phyloP scores from a whole-genome alignment of 2,113 vertebrate genomes.

The Puma concolor region DNA sequence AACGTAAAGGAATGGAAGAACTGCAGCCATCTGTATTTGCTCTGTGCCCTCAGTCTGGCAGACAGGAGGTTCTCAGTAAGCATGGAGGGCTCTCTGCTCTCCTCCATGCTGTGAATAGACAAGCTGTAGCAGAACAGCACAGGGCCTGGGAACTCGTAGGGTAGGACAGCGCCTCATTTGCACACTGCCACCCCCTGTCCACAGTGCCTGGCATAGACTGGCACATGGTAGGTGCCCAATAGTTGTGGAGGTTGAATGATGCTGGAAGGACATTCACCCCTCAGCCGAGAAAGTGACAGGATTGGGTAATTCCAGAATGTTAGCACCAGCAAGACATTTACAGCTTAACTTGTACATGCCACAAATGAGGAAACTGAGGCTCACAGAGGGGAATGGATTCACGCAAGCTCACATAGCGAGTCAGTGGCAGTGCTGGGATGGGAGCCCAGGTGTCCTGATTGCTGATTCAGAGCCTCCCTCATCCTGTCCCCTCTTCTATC shows the following conservation, averaged over 20 bases:
- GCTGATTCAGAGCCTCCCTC: neutral
- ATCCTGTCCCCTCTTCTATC: neutral
- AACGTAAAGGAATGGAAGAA: neutral
- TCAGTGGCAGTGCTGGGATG: neutral
- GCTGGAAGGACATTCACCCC: neutral
- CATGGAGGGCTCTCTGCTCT: neutral
- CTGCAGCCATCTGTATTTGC: neutral
- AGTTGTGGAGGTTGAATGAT: neutral
- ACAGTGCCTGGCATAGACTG: neutral
- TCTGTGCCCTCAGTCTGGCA: neutral
- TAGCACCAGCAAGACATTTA: neutral
- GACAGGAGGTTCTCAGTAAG: neutral
- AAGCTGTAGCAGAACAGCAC: neutral
- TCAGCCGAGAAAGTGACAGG: neutral
- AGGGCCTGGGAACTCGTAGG: neutral
- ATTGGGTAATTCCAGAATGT: neutral
- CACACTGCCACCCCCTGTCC: accelerated
- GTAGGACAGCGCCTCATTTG: neutral
- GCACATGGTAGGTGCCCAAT: neutral
- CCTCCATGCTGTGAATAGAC: neutral
- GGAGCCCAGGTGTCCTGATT: neutral
- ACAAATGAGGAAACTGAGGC: neutral
- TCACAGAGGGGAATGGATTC: neutral
- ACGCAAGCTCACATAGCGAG: neutral
- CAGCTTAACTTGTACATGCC: no score